These are phyloP conservation scores for Pogonognathellus flavescens DNA, from an alignment of 1,140 invertebrate genomes.

Conservation along the genomic window DNA sequence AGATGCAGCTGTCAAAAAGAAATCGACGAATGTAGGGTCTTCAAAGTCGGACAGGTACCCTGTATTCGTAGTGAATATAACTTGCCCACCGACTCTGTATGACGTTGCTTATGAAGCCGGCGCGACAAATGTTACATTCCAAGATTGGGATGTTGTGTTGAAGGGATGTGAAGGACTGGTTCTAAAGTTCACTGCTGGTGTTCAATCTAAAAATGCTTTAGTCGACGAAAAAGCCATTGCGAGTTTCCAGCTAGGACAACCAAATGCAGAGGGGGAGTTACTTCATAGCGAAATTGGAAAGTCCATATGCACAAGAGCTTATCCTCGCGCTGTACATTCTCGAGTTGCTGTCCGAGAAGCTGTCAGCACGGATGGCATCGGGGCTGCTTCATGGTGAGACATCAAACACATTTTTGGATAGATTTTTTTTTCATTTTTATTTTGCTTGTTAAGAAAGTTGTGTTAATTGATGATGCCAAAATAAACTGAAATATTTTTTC, in stretches of 20 bases:
- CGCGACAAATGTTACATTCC: conserved; percentile 76
- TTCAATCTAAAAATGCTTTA: not conserved
- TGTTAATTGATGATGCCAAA: too few species aligned
- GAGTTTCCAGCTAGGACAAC: not conserved
- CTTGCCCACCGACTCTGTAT: conserved; percentile 74
- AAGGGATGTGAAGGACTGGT: conserved; percentile 73
- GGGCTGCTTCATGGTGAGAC: too few species aligned
- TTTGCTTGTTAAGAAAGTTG: too few species aligned
- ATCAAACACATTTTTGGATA: too few species aligned
- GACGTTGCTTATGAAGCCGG: conserved; percentile 73
- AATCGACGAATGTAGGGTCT: conserved; percentile 60
- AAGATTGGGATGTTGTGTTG: conserved; percentile 74
- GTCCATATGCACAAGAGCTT: not conserved
- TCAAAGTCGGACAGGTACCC: conserved; percentile 70
- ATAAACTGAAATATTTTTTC: too few species aligned
- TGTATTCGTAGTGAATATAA: conserved; percentile 76
- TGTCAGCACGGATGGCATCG: not conserved
- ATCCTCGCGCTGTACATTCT: not conserved
- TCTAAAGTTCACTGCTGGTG: conserved; percentile 66
- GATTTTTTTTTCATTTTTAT: too few species aligned
- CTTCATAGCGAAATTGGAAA: not conserved
- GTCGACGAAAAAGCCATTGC: not conserved
- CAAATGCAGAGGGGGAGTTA: not conserved
- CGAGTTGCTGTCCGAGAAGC: not conserved
- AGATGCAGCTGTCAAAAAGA: not conserved